These are phyloP conservation scores for Amblyraja radiata DNA, from an alignment of 2,797 vertebrate species.

Conservation along the genomic window DNA sequence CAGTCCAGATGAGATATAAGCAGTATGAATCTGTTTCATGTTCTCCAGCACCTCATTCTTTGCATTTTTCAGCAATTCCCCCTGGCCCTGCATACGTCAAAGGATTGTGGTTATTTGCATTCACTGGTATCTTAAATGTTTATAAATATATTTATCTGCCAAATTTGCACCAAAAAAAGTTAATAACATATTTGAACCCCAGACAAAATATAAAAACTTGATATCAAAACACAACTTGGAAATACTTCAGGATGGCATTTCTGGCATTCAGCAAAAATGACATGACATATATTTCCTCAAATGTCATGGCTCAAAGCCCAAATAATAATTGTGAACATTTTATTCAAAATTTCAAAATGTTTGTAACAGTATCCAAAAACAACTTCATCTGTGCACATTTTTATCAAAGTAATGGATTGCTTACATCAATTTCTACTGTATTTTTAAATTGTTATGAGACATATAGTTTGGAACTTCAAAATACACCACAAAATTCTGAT, in stretches of 20 bases:
- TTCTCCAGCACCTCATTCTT: constrained; percentile 84
- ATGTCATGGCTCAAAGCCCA: background rate
- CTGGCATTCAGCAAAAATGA: background rate
- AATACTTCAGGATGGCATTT: background rate
- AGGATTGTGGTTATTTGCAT: background rate
- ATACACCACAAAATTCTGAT: too few relatives aligned
- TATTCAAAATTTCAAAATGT: background rate
- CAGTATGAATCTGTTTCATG: constrained; percentile 87
- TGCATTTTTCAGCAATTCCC: constrained; percentile 81
- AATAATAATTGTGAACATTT: background rate
- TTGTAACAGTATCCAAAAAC: background rate
- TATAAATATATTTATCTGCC: background rate
- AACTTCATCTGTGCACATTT: background rate
- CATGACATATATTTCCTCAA: background rate
- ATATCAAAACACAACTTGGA: background rate
- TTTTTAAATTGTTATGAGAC: background rate
- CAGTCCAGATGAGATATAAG: constrained; percentile 80
- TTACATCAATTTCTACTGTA: background rate
- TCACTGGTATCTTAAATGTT: background rate
- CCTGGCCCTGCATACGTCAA: constrained; percentile 71
- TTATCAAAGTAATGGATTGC: background rate
- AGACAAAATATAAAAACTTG: background rate
- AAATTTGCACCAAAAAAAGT: background rate
- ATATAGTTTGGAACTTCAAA: too few relatives aligned
- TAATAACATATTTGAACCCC: background rate